Percentiles rank a stretch among this genome's conserved stretches.
Conservation (phyloP, 2,113 vertebrate species). For the Oreotragus oreotragus region DNA sequence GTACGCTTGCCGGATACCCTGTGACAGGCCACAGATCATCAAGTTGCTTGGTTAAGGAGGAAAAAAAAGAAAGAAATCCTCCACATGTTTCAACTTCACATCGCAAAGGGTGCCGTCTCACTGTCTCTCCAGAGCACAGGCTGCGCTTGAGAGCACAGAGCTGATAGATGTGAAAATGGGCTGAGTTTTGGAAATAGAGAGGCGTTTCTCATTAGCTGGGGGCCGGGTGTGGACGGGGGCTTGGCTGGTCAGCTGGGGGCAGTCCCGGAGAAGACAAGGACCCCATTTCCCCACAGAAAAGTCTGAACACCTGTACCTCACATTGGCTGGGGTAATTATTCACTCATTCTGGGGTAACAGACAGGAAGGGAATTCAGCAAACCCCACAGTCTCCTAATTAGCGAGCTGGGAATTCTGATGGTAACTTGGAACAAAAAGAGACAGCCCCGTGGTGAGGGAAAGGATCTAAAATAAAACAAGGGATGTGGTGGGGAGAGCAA, state of each 20-base stretch:
- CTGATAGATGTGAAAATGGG: constrained; percentile 65
- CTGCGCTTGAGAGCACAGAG: constrained; percentile 24
- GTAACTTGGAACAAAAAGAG: neutral
- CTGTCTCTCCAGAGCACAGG: neutral
- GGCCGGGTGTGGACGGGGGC: constrained; percentile 32
- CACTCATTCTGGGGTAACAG: constrained; percentile 41
- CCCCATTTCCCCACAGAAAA: neutral
- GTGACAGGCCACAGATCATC: neutral
- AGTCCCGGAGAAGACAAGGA: neutral
- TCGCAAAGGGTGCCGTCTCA: neutral
- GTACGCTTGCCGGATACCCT: neutral
- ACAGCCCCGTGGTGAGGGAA: fast-evolving
- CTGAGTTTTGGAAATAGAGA: constrained; percentile 45
- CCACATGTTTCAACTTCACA: fast-evolving
- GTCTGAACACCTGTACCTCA: constrained; percentile 27
- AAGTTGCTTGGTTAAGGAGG: neutral
- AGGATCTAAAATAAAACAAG: neutral
- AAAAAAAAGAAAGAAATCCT: neutral
- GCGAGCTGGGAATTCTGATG: neutral
- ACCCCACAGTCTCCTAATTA: constrained; percentile 68
- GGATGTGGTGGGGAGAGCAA: neutral
- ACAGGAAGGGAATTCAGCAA: constrained; percentile 62
- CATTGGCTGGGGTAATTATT: neutral
- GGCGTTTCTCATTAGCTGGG: constrained; percentile 64
- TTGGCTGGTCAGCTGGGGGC: constrained; percentile 12